A percentile compares a stretch with the other conserved stretches of the same genome.
Evolutionary conservation across 1,140 invertebrate species (phyloP).

Genomic region (Vanessa tameamea): DNA sequence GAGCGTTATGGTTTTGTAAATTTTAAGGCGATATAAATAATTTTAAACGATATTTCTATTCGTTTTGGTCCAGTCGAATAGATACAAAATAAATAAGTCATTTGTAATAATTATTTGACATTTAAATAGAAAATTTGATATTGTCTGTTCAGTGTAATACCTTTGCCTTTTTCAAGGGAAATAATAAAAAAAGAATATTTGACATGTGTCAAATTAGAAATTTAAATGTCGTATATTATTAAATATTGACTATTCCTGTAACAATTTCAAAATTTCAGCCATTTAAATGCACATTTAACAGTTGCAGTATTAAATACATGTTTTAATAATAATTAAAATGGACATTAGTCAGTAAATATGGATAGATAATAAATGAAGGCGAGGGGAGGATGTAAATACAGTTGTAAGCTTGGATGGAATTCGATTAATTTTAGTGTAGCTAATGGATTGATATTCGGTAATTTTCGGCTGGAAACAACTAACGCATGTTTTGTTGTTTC

Average conservation of each 20-base stretch:
- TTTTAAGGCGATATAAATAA: constrained; percentile 47
- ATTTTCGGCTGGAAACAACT: constrained; percentile 20
- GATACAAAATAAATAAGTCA: neutral
- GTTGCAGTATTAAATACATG: constrained; percentile 29
- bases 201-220: neutral
- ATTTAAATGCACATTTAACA: constrained; percentile 11
- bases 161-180: too few relatives aligned
- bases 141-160: too few relatives aligned
- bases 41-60: neutral
- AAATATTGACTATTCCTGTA: neutral
- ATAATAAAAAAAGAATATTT: neutral
- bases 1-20: constrained; percentile 67
- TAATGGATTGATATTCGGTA: constrained; percentile 39
- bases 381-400: constrained; percentile 59
- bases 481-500: constrained; percentile 25
- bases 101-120: neutral
- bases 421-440: constrained; percentile 56
- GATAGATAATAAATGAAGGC: constrained; percentile 37
- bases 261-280: constrained; percentile 1
- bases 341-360: constrained; percentile 33
- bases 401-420: constrained; percentile 57
- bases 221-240: neutral
- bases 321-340: constrained; percentile 20
- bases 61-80: constrained; percentile 14
- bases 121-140: neutral